phyloP scores from a whole-genome alignment of 2,888 invertebrate species.

The Zaprionus bogoriensis region DNA sequence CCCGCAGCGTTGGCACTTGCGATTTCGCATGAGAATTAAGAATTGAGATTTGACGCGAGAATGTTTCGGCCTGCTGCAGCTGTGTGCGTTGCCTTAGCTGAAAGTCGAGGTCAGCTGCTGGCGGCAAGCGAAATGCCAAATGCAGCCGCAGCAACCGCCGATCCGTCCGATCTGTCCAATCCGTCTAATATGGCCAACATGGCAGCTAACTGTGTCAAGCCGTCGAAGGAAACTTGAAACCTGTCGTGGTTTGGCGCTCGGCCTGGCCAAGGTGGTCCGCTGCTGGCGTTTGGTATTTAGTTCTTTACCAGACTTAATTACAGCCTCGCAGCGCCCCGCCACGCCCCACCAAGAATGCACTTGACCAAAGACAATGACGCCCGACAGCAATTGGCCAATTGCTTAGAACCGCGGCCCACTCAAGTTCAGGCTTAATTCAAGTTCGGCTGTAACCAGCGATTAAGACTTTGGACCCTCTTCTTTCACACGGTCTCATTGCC shows the following conservation, averaged over 20 bases:
- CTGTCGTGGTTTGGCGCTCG: conserved; percentile 22
- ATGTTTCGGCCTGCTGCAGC: conserved; percentile 30
- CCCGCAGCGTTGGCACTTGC: no score
- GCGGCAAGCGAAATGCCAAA: conserved; percentile 65
- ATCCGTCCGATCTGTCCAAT: no score
- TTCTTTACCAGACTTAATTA: conserved; percentile 64
- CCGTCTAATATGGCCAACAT: conserved; percentile 52
- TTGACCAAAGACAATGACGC: conserved; percentile 66
- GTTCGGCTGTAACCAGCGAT: conserved; percentile 38
- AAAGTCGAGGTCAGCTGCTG: conserved; percentile 70
- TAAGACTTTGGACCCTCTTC: conserved; percentile 7
- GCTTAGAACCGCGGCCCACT: conserved; percentile 10
- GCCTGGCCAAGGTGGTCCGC: conserved; percentile 45
- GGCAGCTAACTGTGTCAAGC: conserved; percentile 71
- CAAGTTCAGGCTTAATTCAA: conserved; percentile 45
- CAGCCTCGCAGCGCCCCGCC: conserved; percentile 23
- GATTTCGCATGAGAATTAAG: no score
- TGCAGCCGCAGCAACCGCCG: conserved; percentile 37
- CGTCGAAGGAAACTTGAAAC: conserved; percentile 74
- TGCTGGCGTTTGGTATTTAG: conserved; percentile 45
- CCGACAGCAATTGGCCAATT: conserved; percentile 22
- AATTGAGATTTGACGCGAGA: no score
- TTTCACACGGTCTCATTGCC: conserved; percentile 51
- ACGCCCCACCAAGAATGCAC: conserved; percentile 53
- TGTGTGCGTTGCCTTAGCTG: conserved; percentile 27